Conservation (phyloP, 2,113 vertebrate genomes). For the Rhea pennata region DNA sequence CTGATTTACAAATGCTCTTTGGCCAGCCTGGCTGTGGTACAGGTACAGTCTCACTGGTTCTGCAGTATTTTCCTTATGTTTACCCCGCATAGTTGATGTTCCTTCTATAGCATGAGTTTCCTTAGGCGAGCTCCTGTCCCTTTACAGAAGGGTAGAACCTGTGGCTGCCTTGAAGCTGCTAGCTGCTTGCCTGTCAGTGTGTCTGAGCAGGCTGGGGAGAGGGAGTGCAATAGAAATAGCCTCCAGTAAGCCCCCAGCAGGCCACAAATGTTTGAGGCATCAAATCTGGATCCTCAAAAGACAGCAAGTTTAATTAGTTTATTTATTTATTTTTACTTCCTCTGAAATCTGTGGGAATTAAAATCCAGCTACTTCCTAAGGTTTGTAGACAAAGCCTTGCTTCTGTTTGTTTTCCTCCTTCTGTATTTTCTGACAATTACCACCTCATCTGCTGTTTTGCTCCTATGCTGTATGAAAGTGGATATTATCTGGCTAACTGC, state of each 20-base stretch:
- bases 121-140: too few species aligned
- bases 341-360: neutral
- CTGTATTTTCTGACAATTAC: neutral
- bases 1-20: neutral
- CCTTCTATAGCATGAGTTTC: too few species aligned
- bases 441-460: neutral
- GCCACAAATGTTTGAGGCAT: neutral
- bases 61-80: too few species aligned
- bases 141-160: too few species aligned
- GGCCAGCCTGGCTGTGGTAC: too few species aligned
- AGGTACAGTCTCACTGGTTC: too few species aligned
- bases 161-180: too few species aligned
- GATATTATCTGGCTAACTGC: fast-evolving
- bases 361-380: neutral
- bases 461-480: neutral
- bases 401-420: neutral
- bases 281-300: neutral
- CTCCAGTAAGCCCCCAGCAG: neutral
- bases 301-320: neutral
- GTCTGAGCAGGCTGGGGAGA: too few species aligned
- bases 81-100: too few species aligned
- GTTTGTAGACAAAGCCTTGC: neutral
- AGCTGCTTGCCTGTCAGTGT: too few species aligned
- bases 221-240: neutral
- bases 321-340: neutral